A percentile compares a stretch with the other conserved stretches of the same genome.
Conservation (phyloP, 2,797 vertebrate species). For the Chelon labrosus region DNA sequence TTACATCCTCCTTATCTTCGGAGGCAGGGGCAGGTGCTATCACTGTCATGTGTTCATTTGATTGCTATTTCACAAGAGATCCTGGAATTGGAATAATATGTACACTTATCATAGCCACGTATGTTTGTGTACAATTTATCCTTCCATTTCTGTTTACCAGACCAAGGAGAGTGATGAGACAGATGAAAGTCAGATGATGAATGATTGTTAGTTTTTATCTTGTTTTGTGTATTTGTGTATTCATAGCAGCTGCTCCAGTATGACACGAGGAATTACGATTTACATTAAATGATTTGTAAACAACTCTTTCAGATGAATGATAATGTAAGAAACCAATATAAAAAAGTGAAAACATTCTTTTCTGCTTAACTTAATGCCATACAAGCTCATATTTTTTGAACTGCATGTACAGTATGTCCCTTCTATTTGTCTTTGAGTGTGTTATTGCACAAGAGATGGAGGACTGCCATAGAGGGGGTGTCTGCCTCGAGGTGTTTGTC, state of each 20-base stretch:
- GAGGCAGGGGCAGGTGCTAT: conserved; percentile 62
- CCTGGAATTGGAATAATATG: conserved; percentile 49
- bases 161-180: conserved; percentile 27
- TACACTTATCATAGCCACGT: conserved; percentile 23
- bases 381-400: conserved; percentile 17
- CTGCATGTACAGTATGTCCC: conserved; percentile 31
- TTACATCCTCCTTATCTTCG: conserved; percentile 76
- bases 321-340: neutral
- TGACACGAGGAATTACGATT: conserved; percentile 3
- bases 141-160: conserved; percentile 55
- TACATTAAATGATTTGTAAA: conserved; percentile 4
- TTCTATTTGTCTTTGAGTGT: conserved; percentile 31
- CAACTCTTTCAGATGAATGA: neutral
- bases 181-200: conserved; percentile 36
- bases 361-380: conserved; percentile 1
- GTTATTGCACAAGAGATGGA: conserved; percentile 58
- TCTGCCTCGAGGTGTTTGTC: conserved; percentile 68
- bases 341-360: conserved; percentile 2
- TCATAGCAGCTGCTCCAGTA: neutral
- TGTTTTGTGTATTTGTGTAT: neutral
- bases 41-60: conserved; percentile 61
- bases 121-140: conserved; percentile 17
- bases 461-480: conserved; percentile 59
- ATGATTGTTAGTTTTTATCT: neutral
- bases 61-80: conserved; percentile 49